Evolutionary conservation across 2,113 vertebrate species (phyloP).

Genomic region (Elachura formosa): DNA sequence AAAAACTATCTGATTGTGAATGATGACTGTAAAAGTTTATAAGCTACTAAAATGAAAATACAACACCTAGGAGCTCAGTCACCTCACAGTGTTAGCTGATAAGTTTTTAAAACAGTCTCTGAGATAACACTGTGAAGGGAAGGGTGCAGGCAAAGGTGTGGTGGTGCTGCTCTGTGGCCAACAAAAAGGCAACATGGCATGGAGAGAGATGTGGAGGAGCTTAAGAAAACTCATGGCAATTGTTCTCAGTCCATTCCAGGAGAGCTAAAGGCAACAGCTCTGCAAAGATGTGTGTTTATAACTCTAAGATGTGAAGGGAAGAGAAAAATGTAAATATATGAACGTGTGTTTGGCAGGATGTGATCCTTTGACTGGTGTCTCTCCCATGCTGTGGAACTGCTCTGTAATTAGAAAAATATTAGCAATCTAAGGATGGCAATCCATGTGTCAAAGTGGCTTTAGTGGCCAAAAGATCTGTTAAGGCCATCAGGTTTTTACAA

Average conservation of each 20-base stretch:
- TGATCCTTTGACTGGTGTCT: background rate
- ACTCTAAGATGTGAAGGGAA: background rate
- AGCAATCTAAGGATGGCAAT: background rate
- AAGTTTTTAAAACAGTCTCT: constrained; percentile 48
- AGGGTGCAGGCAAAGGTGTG: background rate
- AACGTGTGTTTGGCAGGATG: background rate
- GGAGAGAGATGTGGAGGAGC: background rate
- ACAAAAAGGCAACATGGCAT: background rate
- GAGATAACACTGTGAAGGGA: background rate
- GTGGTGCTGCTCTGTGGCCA: background rate
- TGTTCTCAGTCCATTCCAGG: background rate
- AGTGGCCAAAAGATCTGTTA: background rate
- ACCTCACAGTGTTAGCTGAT: constrained; percentile 55
- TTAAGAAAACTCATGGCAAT: background rate
- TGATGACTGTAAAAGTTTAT: constrained; percentile 76
- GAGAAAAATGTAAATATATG: background rate
- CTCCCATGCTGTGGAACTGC: background rate
- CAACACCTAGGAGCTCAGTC: constrained; percentile 69
- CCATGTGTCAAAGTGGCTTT: background rate
- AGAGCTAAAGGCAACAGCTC: background rate
- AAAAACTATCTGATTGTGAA: constrained; percentile 68
- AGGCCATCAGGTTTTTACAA: background rate
- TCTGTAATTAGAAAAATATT: background rate
- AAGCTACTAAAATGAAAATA: constrained; percentile 75
- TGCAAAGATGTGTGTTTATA: background rate